phyloP scores from a whole-genome alignment of 2,888 invertebrate genomes.

The Apamea monoglypha region DNA sequence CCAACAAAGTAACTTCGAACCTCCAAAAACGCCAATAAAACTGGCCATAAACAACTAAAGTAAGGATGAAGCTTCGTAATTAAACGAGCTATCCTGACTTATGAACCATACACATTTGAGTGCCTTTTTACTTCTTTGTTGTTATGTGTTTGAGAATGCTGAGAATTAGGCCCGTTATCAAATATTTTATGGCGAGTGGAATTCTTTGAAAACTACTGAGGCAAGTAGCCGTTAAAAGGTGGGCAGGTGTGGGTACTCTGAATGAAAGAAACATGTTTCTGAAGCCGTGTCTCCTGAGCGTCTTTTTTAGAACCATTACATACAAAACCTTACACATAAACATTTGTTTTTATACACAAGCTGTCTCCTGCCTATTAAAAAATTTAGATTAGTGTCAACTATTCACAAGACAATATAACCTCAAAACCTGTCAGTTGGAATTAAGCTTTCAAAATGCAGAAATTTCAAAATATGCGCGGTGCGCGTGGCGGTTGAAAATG shows the following conservation, averaged over 20 bases:
- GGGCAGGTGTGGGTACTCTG: not conserved
- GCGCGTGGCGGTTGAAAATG: too few relatives aligned
- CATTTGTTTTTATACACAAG: too few relatives aligned
- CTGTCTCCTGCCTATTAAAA: too few relatives aligned
- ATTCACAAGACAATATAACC: too few relatives aligned
- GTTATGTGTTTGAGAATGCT: conserved; percentile 64
- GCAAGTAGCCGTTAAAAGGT: conserved; percentile 7
- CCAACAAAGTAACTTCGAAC: conserved; percentile 28
- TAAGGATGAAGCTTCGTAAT: conserved; percentile 58
- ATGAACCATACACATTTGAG: conserved; percentile 75
- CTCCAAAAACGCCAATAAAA: conserved; percentile 55
- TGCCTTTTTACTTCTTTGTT: conserved; percentile 62
- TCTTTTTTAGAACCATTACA: too few relatives aligned
- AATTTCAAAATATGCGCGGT: too few relatives aligned
- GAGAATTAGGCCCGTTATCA: conserved; percentile 64
- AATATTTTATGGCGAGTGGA: conserved; percentile 66
- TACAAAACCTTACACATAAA: too few relatives aligned
- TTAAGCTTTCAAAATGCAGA: too few relatives aligned
- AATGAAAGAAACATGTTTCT: too few relatives aligned
- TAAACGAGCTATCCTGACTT: conserved; percentile 67
- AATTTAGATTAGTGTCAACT: too few relatives aligned
- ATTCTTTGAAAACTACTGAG: conserved; percentile 38
- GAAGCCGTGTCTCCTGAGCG: too few relatives aligned
- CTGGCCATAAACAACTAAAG: conserved; percentile 43
- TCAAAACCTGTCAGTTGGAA: too few relatives aligned